A percentile compares a stretch with the other conserved stretches of the same genome.
These are phyloP conservation scores for Urosaurus nigricauda DNA, from an alignment of 2,797 vertebrate species.

Conservation along the genomic window DNA sequence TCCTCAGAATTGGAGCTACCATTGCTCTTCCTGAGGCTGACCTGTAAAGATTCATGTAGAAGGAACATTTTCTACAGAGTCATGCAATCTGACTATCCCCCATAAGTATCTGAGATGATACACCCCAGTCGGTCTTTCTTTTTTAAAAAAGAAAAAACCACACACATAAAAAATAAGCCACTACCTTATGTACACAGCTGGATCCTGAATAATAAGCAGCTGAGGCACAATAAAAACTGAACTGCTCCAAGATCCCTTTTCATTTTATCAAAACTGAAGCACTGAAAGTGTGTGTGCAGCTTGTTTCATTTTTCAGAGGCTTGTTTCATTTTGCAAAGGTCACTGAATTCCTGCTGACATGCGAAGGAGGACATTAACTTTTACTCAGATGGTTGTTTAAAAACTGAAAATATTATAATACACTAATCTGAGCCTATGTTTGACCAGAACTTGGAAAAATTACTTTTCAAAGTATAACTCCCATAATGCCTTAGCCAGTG, in stretches of 20 bases:
- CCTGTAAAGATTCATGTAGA: background rate
- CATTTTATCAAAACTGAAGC: background rate
- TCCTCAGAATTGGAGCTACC: background rate
- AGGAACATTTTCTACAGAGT: background rate
- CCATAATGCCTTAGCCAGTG: no score
- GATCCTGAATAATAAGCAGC: conserved; percentile 6
- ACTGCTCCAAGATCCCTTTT: background rate
- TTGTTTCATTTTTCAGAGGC: background rate
- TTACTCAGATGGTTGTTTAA: conserved; percentile 4
- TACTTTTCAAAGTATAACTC: no score
- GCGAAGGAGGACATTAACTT: background rate
- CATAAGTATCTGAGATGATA: background rate
- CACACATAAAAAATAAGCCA: background rate
- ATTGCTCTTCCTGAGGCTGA: no score
- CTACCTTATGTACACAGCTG: background rate
- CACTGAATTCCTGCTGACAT: background rate
- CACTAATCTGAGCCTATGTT: background rate
- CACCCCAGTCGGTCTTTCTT: no score
- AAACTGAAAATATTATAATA: background rate
- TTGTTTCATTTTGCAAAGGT: no score
- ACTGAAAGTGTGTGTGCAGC: fast-evolving
- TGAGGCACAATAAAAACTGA: background rate
- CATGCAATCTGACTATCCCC: background rate
- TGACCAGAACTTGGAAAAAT: background rate
- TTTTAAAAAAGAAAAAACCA: background rate